Conservation (phyloP, 2,797 vertebrate species). For the Premnoplex brunnescens region DNA sequence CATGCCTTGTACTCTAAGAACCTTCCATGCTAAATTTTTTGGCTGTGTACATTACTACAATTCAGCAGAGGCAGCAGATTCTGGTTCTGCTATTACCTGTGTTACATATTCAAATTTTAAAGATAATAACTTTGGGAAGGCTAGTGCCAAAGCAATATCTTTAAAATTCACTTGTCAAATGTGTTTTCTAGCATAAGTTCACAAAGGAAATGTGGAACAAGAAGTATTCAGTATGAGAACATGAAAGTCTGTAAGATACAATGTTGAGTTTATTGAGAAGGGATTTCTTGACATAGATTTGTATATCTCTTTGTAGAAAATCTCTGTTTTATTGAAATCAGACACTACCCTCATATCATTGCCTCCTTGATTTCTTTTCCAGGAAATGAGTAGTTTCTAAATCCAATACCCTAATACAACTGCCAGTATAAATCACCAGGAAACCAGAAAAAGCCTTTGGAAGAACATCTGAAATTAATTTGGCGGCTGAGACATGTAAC, state of each 20-base stretch:
- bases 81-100: not conserved
- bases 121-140: not conserved
- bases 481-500: not conserved
- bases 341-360: not conserved
- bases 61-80: not conserved
- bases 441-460: not conserved
- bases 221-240: not conserved
- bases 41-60: not conserved
- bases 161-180: not conserved
- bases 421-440: conserved; percentile 25
- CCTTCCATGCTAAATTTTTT: not conserved
- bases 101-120: not conserved
- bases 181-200: not conserved
- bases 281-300: not conserved
- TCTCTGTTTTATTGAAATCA: conserved; percentile 7
- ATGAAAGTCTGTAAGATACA: not conserved
- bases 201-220: not conserved
- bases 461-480: conserved; percentile 18
- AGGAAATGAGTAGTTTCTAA: not conserved
- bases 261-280: not conserved
- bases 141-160: not conserved
- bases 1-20: rapidly evolving
- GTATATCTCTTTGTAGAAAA: not conserved
- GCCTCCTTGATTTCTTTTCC: not conserved
- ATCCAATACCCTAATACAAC: not conserved